Evolutionary conservation across 2,888 invertebrate species (phyloP).

Genomic region (Malacosoma neustria): DNA sequence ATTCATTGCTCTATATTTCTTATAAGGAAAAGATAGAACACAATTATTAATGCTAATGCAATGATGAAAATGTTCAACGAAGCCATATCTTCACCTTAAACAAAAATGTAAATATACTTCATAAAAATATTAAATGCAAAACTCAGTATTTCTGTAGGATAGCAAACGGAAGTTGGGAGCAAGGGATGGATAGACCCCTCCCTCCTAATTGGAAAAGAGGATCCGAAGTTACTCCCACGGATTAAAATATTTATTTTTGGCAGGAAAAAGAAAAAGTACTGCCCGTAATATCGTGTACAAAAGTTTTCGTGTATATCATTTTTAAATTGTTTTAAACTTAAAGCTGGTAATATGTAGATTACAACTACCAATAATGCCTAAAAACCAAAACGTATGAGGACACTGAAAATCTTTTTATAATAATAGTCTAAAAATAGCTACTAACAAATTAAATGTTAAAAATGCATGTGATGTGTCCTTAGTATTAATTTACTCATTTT

Average conservation of each 20-base stretch:
- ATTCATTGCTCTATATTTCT: too few relatives aligned
- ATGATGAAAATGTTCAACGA: too few relatives aligned
- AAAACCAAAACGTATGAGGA: too few relatives aligned
- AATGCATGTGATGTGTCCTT: constrained; percentile 13
- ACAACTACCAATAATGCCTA: constrained; percentile 20
- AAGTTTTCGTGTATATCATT: constrained; percentile 2
- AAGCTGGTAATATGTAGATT: not conserved
- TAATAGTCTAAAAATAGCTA: too few relatives aligned
- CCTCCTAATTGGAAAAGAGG: constrained; percentile 39
- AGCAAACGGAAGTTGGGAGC: not conserved
- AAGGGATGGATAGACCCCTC: constrained; percentile 12
- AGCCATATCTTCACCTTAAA: too few relatives aligned
- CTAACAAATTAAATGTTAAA: too few relatives aligned
- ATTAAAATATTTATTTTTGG: constrained; percentile 68
- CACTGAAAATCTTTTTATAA: too few relatives aligned
- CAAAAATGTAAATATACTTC: too few relatives aligned
- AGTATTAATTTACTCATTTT: not conserved
- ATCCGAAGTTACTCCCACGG: constrained; percentile 41
- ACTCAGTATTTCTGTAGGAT: not conserved
- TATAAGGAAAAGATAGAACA: too few relatives aligned
- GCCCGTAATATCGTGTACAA: constrained; percentile 21
- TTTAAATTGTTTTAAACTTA: not conserved
- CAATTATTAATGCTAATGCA: too few relatives aligned
- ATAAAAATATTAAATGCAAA: not conserved
- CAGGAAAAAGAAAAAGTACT: constrained; percentile 52